Evolutionary conservation across 1,140 invertebrate species (phyloP).

Genomic region (Tetraneura akinire): DNA sequence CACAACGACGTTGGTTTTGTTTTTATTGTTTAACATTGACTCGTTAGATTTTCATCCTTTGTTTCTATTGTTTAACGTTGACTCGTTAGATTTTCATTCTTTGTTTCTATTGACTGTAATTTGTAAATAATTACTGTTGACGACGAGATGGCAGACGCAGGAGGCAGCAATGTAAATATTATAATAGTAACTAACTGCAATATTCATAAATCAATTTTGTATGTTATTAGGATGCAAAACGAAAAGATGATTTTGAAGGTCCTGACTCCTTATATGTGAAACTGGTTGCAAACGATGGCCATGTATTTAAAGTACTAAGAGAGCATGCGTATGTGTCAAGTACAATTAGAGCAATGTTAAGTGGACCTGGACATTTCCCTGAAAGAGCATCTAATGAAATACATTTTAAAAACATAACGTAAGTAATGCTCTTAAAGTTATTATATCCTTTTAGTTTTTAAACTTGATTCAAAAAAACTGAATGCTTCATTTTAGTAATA

Average conservation of each 20-base stretch:
- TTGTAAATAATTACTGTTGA: too few relatives aligned
- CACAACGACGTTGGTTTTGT: too few relatives aligned
- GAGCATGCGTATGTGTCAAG: constrained; percentile 97
- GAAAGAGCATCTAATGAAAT: constrained; percentile 99
- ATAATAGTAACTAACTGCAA: neutral
- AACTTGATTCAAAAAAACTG: too few relatives aligned
- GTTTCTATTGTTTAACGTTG: too few relatives aligned
- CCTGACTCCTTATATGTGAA: constrained; percentile 99
- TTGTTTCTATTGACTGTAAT: too few relatives aligned
- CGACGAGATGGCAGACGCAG: constrained; percentile 35
- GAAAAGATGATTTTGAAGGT: constrained; percentile 94
- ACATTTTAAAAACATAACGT: constrained; percentile 99
- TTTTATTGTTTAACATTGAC: too few relatives aligned
- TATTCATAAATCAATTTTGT: too few relatives aligned
- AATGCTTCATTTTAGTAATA: too few relatives aligned
- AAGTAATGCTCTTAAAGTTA: constrained; percentile 62
- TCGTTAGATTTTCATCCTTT: too few relatives aligned
- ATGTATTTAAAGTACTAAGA: constrained; percentile 97
- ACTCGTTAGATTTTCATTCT: too few relatives aligned
- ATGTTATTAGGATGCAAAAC: constrained; percentile 5
- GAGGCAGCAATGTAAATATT: constrained; percentile 10
- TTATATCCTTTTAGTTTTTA: too few relatives aligned
- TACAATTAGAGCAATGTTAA: constrained; percentile 98
- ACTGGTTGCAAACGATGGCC: constrained; percentile 93
- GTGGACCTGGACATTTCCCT: constrained; percentile 93